phyloP scores from a whole-genome alignment of 2,888 invertebrate genomes.

The Syrista parreyssii region DNA sequence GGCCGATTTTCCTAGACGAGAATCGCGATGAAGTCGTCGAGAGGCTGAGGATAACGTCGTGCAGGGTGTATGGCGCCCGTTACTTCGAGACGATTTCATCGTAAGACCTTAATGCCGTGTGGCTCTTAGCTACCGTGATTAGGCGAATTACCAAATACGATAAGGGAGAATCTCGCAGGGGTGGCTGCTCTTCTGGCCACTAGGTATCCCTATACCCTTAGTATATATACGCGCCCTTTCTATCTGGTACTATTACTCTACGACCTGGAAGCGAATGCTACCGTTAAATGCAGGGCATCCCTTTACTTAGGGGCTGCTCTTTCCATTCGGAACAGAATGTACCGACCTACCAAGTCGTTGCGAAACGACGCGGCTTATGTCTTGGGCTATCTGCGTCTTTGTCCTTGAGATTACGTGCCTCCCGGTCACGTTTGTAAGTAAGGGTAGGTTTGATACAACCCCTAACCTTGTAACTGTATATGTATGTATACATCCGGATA shows the following conservation, averaged over 20 bases:
- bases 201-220: background rate
- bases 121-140: constrained; percentile 35
- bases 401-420: background rate
- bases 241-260: background rate
- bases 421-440: background rate
- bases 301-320: constrained; percentile 13
- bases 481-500: background rate
- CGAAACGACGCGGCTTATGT: background rate
- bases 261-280: constrained; percentile 14
- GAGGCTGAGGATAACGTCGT: background rate
- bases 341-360: background rate
- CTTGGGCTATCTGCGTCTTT: background rate
- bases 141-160: constrained; percentile 43
- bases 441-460: background rate
- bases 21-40: background rate
- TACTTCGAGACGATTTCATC: constrained; percentile 24
- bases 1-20: background rate
- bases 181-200: background rate
- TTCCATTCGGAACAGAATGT: constrained; percentile 3
- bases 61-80: background rate
- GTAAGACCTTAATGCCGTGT: constrained; percentile 38
- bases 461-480: background rate
- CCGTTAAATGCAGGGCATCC: constrained; percentile 21
- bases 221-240: background rate
- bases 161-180: constrained; percentile 23